Conservation (phyloP, 2,888 invertebrate species). For the Diabrotica balteata region DNA sequence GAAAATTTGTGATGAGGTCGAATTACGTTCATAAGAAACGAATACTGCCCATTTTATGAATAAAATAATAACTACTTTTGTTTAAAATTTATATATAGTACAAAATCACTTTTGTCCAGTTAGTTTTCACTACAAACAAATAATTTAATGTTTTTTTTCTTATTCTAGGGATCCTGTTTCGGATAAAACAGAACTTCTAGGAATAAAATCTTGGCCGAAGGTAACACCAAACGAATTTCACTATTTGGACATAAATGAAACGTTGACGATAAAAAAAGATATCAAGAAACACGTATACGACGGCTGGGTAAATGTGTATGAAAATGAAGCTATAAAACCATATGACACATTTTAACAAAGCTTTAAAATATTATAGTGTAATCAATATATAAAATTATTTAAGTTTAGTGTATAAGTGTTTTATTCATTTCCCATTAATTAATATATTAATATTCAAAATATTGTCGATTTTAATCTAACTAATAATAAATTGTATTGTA, state of each 20-base stretch:
- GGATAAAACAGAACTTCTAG: slow-evolving; percentile 22
- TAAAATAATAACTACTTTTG: neutral
- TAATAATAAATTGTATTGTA: too few relatives aligned
- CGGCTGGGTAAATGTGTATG: slow-evolving; percentile 35
- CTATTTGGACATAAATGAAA: slow-evolving; percentile 37
- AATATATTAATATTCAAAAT: too few relatives aligned
- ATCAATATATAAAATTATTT: too few relatives aligned
- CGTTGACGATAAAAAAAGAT: slow-evolving; percentile 29
- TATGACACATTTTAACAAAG: slow-evolving; percentile 24
- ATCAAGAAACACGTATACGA: slow-evolving; percentile 28
- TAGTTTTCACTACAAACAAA: neutral
- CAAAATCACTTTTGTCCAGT: too few relatives aligned
- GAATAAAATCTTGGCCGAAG: slow-evolving; percentile 32
- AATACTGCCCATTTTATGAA: too few relatives aligned
- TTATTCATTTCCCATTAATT: too few relatives aligned
- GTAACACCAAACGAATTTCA: slow-evolving; percentile 28
- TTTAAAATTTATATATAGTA: neutral
- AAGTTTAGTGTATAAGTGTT: too few relatives aligned
- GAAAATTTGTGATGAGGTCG: too few relatives aligned
- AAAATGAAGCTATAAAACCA: slow-evolving; percentile 30
- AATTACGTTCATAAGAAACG: too few relatives aligned
- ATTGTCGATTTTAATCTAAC: too few relatives aligned
- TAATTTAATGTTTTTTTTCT: neutral
- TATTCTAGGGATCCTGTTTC: slow-evolving; percentile 52
- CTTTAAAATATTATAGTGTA: too few relatives aligned